These are phyloP conservation scores for Cheilosia urbana DNA, from an alignment of 2,888 invertebrate species.

Conservation along the genomic window DNA sequence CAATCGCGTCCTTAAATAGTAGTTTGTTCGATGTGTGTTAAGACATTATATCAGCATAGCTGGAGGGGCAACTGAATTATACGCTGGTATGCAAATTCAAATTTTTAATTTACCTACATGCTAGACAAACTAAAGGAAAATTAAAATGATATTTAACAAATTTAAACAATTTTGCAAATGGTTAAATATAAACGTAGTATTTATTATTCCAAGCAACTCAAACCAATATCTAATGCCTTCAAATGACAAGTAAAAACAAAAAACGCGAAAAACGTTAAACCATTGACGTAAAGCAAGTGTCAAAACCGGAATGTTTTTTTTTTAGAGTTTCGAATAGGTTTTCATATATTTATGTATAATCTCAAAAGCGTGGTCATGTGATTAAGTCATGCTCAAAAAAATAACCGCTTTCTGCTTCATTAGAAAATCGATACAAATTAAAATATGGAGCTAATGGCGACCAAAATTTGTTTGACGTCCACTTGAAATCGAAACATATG, in stretches of 20 bases:
- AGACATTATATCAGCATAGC: background rate
- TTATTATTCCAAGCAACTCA: conserved; percentile 1
- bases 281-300: conserved; percentile 37
- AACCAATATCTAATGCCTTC: background rate
- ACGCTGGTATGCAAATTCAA: conserved; percentile 8
- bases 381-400: conserved; percentile 15
- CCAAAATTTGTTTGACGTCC: conserved; percentile 7
- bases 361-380: conserved; percentile 11
- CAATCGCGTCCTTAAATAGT: conserved; percentile 1
- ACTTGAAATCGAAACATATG: conserved; percentile 9
- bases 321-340: background rate
- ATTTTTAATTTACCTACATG: background rate
- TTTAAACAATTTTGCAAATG: conserved; percentile 27
- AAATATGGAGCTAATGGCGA: conserved; percentile 24
- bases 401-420: background rate
- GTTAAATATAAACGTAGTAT: background rate
- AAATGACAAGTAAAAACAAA: background rate
- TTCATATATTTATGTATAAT: background rate
- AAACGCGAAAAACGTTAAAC: background rate
- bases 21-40: conserved; percentile 1
- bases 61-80: background rate
- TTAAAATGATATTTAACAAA: background rate
- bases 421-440: conserved; percentile 10
- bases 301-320: conserved; percentile 31
- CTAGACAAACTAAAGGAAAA: background rate